Evolutionary conservation across 1,140 invertebrate species (phyloP), one percentile per base, ranked within the genome.

Genomic region (Pseudomyrmex gracilis): DNA sequence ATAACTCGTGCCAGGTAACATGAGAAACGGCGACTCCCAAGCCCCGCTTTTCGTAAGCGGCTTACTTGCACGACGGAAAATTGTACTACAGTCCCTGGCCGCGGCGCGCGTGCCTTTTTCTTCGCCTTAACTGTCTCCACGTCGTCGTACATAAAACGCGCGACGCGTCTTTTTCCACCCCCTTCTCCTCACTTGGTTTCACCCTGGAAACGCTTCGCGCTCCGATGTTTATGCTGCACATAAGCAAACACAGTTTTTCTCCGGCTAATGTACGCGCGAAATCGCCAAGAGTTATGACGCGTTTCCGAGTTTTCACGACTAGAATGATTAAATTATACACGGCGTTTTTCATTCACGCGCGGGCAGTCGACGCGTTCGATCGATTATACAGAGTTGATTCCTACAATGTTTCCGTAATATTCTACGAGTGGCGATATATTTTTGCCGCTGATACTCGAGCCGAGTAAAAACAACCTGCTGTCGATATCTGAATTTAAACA

Each of bases 21-120:
- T 90, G 87, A 92, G 87, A 92, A 92, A 92, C 86, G 91, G 86
- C 87, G 85, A 66, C 84, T 88, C 34, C 5, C 84, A 74, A 84
- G 76, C 61, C 58, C 34, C 87, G 87, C 87, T 90, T 92, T 89
- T 89, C 89, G 82, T 92, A 92, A 92, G 91, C 92, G 86, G 92
- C 90, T 93, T 93, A 92, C 84, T 85, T 71, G 85, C 86, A 64
- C 88, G 87, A 90, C 87, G 86, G 83, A 86, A 92, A 92, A 92
- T 92, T 91, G 85, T 90, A 82, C 88, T 86, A 87, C 45, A 85
- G 58, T 73, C 49, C 34, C 71, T 85, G 55, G 22, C 20, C 64
- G 67, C 53, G 68, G 34, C 64, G 77, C 51, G 53, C 57, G 83
- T 74, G 84, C 74, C 84, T 85, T 86, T 86, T 74, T 76, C 82